Evolutionary conservation across 1,140 invertebrate genomes (phyloP).

Genomic region (Pentalonia nigronervosa): DNA sequence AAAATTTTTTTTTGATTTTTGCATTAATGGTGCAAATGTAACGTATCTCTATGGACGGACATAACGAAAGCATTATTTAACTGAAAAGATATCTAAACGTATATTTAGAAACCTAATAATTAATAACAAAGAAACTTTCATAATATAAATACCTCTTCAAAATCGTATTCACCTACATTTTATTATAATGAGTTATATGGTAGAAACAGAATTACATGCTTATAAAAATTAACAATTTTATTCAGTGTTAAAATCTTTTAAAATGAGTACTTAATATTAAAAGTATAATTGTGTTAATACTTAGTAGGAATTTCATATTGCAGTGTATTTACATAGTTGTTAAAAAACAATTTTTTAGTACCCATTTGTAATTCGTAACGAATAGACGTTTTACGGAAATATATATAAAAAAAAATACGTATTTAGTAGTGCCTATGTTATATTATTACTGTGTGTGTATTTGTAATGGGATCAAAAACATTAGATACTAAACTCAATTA

Average conservation of each 20-base stretch:
- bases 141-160: not conserved
- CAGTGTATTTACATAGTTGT: not conserved
- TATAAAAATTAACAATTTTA: not conserved
- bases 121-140: not conserved
- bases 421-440: not conserved
- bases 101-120: not conserved
- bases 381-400: not conserved
- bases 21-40: too few species aligned
- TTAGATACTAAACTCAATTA: not conserved
- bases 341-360: constrained; percentile 14
- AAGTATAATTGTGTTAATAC: not conserved
- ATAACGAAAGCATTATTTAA: too few species aligned
- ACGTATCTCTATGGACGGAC: too few species aligned
- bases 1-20: too few species aligned
- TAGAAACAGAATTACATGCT: not conserved
- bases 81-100: too few species aligned
- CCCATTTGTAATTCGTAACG: not conserved
- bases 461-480: not conserved
- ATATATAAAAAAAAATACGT: not conserved
- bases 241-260: not conserved
- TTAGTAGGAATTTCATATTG: not conserved
- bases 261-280: not conserved
- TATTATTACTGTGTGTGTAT: not conserved
- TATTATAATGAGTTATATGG: not conserved
- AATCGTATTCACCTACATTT: not conserved